Evolutionary conservation across 2,797 vertebrate genomes (phyloP).

Genomic region (Buphagus erythrorhynchus): DNA sequence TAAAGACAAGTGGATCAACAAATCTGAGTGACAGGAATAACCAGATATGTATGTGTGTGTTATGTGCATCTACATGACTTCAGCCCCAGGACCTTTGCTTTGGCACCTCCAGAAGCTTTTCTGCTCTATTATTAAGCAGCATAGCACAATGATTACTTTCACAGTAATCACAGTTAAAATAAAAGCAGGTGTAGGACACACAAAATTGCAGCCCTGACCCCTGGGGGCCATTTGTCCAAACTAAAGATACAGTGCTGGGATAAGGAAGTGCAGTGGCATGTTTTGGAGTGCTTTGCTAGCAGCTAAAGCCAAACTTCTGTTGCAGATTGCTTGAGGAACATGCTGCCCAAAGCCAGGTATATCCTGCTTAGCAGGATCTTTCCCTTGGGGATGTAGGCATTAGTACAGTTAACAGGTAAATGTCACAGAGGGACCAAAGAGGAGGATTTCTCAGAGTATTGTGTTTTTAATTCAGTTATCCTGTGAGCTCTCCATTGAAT

Average conservation of each 20-base stretch:
- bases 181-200: neutral
- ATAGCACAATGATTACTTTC: neutral
- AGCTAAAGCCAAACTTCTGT: neutral
- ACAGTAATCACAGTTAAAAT: neutral
- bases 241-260: neutral
- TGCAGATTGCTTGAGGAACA: neutral
- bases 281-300: neutral
- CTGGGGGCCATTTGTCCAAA: neutral
- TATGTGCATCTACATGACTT: neutral
- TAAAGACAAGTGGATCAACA: neutral
- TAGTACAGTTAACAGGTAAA: neutral
- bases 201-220: neutral
- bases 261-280: neutral
- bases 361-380: neutral
- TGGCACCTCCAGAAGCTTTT: neutral
- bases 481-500: neutral
- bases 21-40: neutral
- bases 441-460: neutral
- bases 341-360: accelerated
- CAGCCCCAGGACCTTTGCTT: neutral
- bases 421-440: neutral
- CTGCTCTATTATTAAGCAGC: neutral
- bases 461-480: neutral
- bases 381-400: neutral
- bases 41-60: neutral